Base-by-base conservation (phyloP, 2,113 vertebrate species). In the Triplophysa tibetana region DNA sequence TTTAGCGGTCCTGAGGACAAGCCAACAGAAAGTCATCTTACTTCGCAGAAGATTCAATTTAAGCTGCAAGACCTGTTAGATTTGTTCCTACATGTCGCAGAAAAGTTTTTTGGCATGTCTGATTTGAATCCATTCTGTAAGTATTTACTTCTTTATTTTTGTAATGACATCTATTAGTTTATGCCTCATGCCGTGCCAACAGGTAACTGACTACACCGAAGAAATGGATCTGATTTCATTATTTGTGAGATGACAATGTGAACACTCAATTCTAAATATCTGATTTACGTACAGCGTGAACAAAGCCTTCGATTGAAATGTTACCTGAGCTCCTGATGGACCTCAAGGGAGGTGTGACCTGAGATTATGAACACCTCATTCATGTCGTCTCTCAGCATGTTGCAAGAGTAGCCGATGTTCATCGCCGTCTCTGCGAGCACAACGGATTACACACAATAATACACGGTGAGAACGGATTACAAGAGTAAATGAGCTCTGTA, bases 341-440 rank as follows among this genome's bases (percentile, higher is more conserved):
- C 93, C 84, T 95, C 94, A 3, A 58, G 74, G 13, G 72, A 85
- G 0, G 90, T 91, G 80, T 86, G 88, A n/a, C 93, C 92, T 26
- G 93, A 87, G 65, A 95, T 85, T 23, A 93, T 83, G 68, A 96
- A 95, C 79, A 94, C 89, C 52, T 94, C 93, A 50, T 91, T 92
- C 94, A 95, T 94, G 84, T 91, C 92, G 64, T 94, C 93, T 33
- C 93, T 91, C 79, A 96, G 90, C 90, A 96, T 88, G 84, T 93
- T 91, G 88, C 93, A 94, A 75, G 93, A 94, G 82, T 95, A 95
- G 29, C 94, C 93, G 8, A 96, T 94, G 85, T 95, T 96, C 89
- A 93, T 92, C 0, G 94, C 93, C 13, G 95, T 96, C 89, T 96
- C 95, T 96, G 85, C 79, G 83, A 86, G 12, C 50, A 77, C 21